Percentiles rank a stretch among this genome's conserved stretches.
Evolutionary conservation across 2,113 vertebrate genomes (phyloP).

Genomic region (Nesogale talazaci): DNA sequence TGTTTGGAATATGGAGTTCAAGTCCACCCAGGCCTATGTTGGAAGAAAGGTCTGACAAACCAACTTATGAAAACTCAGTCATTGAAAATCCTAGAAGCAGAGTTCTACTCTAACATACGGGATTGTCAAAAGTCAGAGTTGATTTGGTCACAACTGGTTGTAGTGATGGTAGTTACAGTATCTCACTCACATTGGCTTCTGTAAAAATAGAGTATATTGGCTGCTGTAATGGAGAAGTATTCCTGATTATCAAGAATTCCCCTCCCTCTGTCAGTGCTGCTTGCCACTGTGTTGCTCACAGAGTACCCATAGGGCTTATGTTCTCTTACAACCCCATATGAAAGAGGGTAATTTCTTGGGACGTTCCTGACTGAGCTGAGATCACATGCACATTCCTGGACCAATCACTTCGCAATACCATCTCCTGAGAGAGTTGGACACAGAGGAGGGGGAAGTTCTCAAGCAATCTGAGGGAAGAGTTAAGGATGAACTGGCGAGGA

Average conservation of each 20-base stretch:
- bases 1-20: not conserved
- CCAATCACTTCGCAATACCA: not conserved
- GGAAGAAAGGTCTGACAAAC: not conserved
- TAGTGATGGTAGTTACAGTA: not conserved
- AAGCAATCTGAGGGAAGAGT: not conserved
- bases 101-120: not conserved
- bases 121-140: not conserved
- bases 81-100: not conserved
- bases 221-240: not conserved
- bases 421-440: not conserved
- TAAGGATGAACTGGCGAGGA: not conserved
- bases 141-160: not conserved
- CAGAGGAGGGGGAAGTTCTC: not conserved
- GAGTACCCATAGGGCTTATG: not conserved
- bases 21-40: not conserved
- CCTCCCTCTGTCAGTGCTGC: not conserved
- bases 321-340: not conserved
- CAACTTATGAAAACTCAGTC: not conserved
- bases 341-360: not conserved
- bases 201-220: not conserved
- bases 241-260: not conserved
- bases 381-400: not conserved
- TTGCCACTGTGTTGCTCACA: not conserved
- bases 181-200: not conserved
- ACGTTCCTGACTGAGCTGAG: not conserved